Evolutionary conservation across 1,140 invertebrate genomes (phyloP), one percentile per base, ranked within the genome.

Genomic region (Acromyrmex heyeri): DNA sequence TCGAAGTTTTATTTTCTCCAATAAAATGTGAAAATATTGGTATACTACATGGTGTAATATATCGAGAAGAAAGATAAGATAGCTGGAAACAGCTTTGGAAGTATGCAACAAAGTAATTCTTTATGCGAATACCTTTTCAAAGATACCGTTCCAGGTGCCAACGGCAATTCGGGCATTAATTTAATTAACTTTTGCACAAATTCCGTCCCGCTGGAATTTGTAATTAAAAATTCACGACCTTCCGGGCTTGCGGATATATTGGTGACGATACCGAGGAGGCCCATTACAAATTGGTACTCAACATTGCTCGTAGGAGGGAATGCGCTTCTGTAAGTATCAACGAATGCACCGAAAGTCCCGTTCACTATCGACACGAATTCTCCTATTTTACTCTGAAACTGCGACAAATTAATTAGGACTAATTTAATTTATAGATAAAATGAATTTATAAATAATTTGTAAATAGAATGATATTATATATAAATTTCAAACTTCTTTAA

Each of bases 281-380:
- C 93, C 86, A 93, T 93, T 48, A 95, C 90, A 65, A 95, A 95
- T 86, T 95, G 92, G 73, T 90, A 94, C 48, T 95, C 94, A 21
- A 94, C 90, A 5, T 93, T 92, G 53, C 90, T 91, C 14, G 91
- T 92, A 8, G 91, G 82, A 0, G 94, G 94, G 7, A 94, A 88
- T 30, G 79, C 88, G 7, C 81, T 75, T 61, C 88, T 92, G 67
- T 95, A 94, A 73, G 92, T 93, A 21, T 93, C 93, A 77, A 95
- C 87, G 44, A 95, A 96, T 44, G 94, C 95, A 3, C 86, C 81
- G 27, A 95, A 93, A 38, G 93, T 94, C 53, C 93, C 94, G 48
- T 92, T 92, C 5, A 93, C 92, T 44, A 95, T 94, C 30, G 85
- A 92, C 27, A 95, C 88, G 48, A 95, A 94, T 81, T 95, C 93